phyloP scores from a whole-genome alignment of 2,888 invertebrate species.

The Microplitis manilae region DNA sequence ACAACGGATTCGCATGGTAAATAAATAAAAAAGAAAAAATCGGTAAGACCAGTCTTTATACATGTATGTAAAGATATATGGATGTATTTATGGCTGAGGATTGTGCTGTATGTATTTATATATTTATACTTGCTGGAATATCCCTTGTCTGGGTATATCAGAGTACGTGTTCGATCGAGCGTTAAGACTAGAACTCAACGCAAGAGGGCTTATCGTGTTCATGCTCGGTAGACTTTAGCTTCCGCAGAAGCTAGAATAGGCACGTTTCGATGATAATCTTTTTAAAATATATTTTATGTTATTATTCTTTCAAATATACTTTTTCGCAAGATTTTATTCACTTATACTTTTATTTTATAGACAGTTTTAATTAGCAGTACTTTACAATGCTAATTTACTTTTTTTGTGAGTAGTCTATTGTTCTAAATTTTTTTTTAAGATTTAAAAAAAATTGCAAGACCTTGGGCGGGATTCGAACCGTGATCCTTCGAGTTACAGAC shows the following conservation, averaged over 20 bases:
- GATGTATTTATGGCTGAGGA: background rate
- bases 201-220: slow-evolving; percentile 35
- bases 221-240: slow-evolving; percentile 36
- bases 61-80: background rate
- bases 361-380: no score
- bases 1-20: no score
- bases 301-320: background rate
- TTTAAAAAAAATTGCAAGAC: no score
- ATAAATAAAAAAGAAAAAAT: no score
- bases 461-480: no score
- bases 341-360: no score
- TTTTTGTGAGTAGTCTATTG: no score
- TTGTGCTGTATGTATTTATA: no score
- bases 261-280: background rate
- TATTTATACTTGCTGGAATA: background rate
- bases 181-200: slow-evolving; percentile 25
- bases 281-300: background rate
- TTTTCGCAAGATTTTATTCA: no score
- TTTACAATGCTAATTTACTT: no score
- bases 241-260: background rate
- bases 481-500: no score
- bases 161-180: slow-evolving; percentile 35
- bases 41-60: background rate
- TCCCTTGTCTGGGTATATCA: slow-evolving; percentile 3
- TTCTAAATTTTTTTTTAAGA: no score